These are phyloP conservation scores for Sicus ferrugineus DNA, from an alignment of 2,888 invertebrate species.

Conservation along the genomic window DNA sequence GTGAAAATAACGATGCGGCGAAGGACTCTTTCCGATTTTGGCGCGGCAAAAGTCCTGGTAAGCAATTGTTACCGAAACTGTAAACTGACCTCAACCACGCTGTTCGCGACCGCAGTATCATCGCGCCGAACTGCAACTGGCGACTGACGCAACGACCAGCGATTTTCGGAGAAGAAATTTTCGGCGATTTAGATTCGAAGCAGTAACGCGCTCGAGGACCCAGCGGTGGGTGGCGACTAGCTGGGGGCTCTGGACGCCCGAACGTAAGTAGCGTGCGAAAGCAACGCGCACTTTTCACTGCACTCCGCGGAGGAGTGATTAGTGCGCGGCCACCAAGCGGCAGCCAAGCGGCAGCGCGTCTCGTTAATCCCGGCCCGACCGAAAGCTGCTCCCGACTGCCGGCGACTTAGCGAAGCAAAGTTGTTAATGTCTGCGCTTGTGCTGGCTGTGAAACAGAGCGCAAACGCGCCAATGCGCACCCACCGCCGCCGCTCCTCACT, in stretches of 20 bases:
- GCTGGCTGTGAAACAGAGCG: conserved; percentile 26
- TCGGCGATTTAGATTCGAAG: conserved; percentile 22
- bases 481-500: conserved; percentile 1
- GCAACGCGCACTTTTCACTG: conserved; percentile 23
- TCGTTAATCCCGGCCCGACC: conserved; percentile 19
- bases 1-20: not conserved
- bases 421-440: not conserved
- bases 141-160: conserved; percentile 49
- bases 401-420: not conserved
- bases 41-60: not conserved
- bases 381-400: not conserved
- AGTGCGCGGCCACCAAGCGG: conserved; percentile 9
- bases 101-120: conserved; percentile 56
- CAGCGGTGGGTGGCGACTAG: too few relatives aligned
- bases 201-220: not conserved
- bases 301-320: conserved; percentile 13
- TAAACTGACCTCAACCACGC: conserved; percentile 56
- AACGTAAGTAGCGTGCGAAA: too few relatives aligned
- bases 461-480: conserved; percentile 27
- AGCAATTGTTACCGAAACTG: not conserved
- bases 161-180: conserved; percentile 12
- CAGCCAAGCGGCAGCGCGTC: conserved; percentile 15
- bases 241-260: too few relatives aligned
- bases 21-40: not conserved
- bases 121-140: conserved; percentile 50